These are phyloP conservation scores for Leiothrix lutea DNA, from an alignment of 2,113 vertebrate genomes.

Conservation along the genomic window DNA sequence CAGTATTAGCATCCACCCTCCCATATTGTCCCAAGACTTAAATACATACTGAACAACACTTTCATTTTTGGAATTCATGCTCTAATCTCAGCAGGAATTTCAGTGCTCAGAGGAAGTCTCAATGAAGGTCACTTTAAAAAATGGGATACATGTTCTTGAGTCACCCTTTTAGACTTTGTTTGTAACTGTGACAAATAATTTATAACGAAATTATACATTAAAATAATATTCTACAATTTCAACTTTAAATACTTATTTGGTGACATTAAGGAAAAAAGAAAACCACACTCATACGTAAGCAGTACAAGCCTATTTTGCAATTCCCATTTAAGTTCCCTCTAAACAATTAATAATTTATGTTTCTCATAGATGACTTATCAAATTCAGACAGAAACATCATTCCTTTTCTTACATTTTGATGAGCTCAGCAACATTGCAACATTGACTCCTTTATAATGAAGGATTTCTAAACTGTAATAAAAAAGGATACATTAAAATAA, in stretches of 20 bases:
- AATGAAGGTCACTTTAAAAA: not conserved
- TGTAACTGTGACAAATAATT: not conserved
- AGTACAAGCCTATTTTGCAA: not conserved
- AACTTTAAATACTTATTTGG: not conserved
- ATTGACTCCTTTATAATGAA: not conserved
- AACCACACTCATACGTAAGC: not conserved
- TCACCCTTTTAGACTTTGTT: not conserved
- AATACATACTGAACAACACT: not conserved
- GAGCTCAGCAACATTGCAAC: not conserved
- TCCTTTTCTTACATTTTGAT: not conserved
- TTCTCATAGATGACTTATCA: not conserved
- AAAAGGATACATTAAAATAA: not conserved
- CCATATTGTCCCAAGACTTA: not conserved
- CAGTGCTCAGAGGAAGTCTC: not conserved
- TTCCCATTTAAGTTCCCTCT: too few relatives aligned
- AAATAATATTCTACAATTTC: not conserved
- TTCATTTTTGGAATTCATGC: not conserved
- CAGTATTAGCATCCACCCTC: not conserved
- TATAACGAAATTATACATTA: not conserved
- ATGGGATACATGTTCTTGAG: fast-evolving
- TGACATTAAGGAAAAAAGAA: not conserved
- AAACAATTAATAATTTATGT: not conserved
- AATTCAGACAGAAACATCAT: not conserved
- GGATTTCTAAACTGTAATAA: not conserved
- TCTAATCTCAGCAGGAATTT: not conserved